Conservation (phyloP, 2,113 vertebrate genomes). For the Lepisosteus osseus region DNA sequence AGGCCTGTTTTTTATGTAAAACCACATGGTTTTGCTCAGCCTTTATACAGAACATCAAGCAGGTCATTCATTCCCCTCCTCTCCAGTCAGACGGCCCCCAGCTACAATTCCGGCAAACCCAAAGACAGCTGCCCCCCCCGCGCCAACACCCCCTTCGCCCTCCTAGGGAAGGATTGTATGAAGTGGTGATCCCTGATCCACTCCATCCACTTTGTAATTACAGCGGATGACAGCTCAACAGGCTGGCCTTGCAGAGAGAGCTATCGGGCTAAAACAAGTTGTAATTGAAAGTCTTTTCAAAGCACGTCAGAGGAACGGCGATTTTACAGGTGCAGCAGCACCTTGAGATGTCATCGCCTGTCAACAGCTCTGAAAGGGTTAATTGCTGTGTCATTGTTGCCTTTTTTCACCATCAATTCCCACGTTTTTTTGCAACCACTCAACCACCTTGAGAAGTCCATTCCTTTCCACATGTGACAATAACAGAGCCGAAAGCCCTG, state of each 20-base stretch:
- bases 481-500: neutral
- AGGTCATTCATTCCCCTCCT: neutral
- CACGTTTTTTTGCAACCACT: neutral
- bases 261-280: constrained; percentile 31
- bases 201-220: neutral
- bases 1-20: too few species aligned
- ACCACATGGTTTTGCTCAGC: too few species aligned
- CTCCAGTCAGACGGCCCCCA: neutral
- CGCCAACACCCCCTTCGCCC: neutral
- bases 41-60: neutral
- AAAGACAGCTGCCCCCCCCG: neutral
- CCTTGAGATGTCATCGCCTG: neutral
- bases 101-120: neutral
- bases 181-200: neutral
- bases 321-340: neutral
- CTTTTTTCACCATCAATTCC: neutral
- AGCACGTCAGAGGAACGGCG: neutral
- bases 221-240: constrained; percentile 22
- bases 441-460: neutral
- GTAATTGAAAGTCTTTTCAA: neutral
- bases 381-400: constrained; percentile 6
- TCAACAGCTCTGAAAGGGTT: constrained; percentile 5
- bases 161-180: neutral
- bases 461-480: neutral
- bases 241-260: constrained; percentile 14